Evolutionary conservation across 2,113 vertebrate species (phyloP).

Genomic region (Malurus melanocephalus): DNA sequence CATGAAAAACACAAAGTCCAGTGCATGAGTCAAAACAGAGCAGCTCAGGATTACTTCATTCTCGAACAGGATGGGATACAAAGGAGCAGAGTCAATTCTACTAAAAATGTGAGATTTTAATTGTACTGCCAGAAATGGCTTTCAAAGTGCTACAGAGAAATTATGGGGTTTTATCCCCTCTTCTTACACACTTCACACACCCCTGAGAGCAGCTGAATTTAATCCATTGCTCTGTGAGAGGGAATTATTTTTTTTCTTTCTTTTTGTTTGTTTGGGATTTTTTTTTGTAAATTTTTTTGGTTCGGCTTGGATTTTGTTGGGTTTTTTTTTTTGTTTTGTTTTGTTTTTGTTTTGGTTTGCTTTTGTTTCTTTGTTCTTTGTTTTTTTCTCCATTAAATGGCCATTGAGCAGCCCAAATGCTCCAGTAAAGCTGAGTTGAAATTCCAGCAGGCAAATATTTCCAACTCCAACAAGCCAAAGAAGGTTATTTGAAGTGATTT

Average conservation of each 20-base stretch:
- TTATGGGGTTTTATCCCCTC: neutral
- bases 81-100: neutral
- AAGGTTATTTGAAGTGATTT: neutral
- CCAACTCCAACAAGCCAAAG: neutral
- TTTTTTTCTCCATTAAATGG: neutral
- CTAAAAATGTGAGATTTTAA: fast-evolving
- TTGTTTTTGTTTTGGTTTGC: no score
- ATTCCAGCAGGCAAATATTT: neutral
- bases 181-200: neutral
- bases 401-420: neutral
- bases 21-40: neutral
- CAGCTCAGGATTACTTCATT: neutral
- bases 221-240: neutral
- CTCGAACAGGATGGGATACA: neutral
- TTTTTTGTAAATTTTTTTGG: no score
- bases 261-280: no score
- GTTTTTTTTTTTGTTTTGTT: no score
- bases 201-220: neutral
- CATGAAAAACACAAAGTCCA: neutral
- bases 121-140: neutral
- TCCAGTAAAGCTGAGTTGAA: neutral
- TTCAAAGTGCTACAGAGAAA: neutral
- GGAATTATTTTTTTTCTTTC: neutral
- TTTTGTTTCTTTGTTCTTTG: no score
- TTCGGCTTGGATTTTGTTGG: no score